Evolutionary conservation across 1,140 invertebrate genomes (phyloP).

Genomic region (Drosophila bocki): DNA sequence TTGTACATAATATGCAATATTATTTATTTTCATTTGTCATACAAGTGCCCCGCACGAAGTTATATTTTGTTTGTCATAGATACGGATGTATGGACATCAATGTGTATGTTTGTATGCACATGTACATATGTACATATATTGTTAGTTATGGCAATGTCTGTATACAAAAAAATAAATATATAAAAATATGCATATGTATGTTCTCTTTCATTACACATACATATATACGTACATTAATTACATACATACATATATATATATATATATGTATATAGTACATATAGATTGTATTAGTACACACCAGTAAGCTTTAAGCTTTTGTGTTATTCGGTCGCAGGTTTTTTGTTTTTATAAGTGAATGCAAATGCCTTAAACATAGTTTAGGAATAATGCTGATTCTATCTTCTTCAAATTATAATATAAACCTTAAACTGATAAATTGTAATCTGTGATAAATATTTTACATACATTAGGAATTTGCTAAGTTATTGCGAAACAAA

Average conservation of each 20-base stretch:
- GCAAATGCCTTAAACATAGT: not conserved
- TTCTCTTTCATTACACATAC: not conserved
- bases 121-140: too few relatives aligned
- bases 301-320: constrained; percentile 18
- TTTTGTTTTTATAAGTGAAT: constrained; percentile 7
- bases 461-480: too few relatives aligned
- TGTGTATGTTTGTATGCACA: too few relatives aligned
- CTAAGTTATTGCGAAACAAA: not conserved
- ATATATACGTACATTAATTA: not conserved
- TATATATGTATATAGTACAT: not conserved
- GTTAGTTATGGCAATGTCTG: too few relatives aligned
- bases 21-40: not conserved
- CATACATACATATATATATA: not conserved
- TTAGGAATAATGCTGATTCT: not conserved
- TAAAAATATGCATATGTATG: not conserved
- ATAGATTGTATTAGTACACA: not conserved
- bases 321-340: constrained; percentile 7
- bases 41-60: too few relatives aligned
- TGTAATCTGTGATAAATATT: constrained; percentile 4
- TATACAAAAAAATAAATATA: too few relatives aligned
- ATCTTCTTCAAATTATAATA: not conserved
- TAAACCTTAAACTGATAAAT: not conserved
- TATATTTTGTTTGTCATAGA: too few relatives aligned
- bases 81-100: too few relatives aligned
- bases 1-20: not conserved